Conservation (phyloP, 2,797 vertebrate genomes). For the Nyctibius grandis region DNA sequence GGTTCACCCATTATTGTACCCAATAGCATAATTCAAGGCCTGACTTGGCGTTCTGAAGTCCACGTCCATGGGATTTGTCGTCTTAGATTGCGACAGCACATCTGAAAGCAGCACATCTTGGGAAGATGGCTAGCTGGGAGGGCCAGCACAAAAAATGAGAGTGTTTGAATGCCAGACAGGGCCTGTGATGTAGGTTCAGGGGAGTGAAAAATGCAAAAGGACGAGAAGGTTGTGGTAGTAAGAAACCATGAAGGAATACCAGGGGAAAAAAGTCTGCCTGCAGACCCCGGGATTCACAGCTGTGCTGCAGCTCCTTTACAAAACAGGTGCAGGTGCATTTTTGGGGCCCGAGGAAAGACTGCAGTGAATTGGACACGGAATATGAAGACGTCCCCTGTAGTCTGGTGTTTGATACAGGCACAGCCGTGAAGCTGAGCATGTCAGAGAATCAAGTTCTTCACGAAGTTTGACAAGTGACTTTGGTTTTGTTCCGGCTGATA, state of each 20-base stretch:
- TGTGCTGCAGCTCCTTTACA: background rate
- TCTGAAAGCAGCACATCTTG: background rate
- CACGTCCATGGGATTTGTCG: background rate
- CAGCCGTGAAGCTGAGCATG: accelerated
- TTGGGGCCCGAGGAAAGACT: background rate
- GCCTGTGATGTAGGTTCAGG: background rate
- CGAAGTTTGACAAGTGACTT: background rate
- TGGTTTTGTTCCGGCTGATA: background rate
- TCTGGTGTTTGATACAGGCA: background rate
- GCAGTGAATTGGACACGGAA: background rate
- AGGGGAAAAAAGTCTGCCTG: background rate
- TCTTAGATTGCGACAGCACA: accelerated
- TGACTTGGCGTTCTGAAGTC: background rate
- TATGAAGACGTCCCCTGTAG: background rate
- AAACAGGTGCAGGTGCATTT: background rate
- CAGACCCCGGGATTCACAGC: background rate
- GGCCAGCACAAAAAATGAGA: background rate
- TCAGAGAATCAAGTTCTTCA: background rate
- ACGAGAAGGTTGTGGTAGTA: background rate
- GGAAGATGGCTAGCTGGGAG: background rate
- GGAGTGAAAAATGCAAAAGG: background rate
- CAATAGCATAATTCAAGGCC: background rate
- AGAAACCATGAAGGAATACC: background rate
- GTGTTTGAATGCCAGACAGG: background rate
- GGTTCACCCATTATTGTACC: background rate